Evolutionary conservation across 2,888 invertebrate species (phyloP).

Genomic region (Athalia cordata): DNA sequence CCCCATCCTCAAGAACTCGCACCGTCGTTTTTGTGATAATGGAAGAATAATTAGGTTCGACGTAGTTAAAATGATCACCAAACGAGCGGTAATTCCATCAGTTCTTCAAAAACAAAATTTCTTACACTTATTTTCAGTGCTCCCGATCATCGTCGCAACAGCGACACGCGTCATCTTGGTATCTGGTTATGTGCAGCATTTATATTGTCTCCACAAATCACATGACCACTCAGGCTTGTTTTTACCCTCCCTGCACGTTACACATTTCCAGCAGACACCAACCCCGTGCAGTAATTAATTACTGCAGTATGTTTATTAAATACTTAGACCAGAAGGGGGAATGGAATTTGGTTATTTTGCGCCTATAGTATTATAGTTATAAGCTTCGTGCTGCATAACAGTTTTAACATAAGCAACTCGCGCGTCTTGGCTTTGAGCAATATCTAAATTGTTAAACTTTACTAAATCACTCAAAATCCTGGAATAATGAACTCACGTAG

Average conservation of each 20-base stretch:
- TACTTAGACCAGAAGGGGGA: slow-evolving; percentile 37
- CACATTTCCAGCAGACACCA: background rate
- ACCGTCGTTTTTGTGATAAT: slow-evolving; percentile 20
- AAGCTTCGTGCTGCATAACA: slow-evolving; percentile 17
- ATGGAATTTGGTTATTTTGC: slow-evolving; percentile 44
- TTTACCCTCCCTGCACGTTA: background rate
- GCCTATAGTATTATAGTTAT: background rate
- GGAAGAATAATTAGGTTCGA: slow-evolving; percentile 40
- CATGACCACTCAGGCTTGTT: slow-evolving; percentile 26
- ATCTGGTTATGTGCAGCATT: too few relatives aligned
- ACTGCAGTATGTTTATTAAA: slow-evolving; percentile 46
- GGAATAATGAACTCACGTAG: slow-evolving; percentile 14
- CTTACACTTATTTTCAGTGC: background rate
- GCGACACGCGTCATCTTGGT: too few relatives aligned
- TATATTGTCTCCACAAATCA: background rate
- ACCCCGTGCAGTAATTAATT: slow-evolving; percentile 45
- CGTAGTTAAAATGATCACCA: slow-evolving; percentile 27
- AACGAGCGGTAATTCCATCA: background rate
- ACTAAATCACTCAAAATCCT: slow-evolving; percentile 43
- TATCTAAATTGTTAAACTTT: slow-evolving; percentile 45
- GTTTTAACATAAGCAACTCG: slow-evolving; percentile 29
- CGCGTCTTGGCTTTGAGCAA: slow-evolving; percentile 33
- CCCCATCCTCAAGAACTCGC: background rate
- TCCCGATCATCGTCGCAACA: background rate
- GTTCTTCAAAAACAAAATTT: background rate